Percentiles rank a stretch among this genome's conserved stretches.
Conservation (phyloP, 1,140 invertebrate genomes). For the Scaptomyza hsui region DNA sequence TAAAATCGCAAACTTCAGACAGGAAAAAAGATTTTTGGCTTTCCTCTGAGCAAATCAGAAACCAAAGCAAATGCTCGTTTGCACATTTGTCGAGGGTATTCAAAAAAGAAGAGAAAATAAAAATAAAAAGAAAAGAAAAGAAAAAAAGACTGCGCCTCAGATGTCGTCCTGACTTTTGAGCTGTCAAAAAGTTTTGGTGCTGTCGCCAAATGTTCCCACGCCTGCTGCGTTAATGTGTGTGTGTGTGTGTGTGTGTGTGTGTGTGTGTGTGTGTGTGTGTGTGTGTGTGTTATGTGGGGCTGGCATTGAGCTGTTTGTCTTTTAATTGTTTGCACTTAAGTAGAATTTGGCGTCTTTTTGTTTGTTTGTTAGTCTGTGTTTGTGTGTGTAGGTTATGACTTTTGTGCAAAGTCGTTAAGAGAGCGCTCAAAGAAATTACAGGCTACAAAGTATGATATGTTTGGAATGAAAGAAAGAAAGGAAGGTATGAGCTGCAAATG, state of each 20-base stretch:
- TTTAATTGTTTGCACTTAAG: constrained; percentile 82
- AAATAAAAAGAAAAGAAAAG: constrained; percentile 3
- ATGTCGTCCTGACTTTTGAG: constrained; percentile 74
- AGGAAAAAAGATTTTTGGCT: constrained; percentile 15
- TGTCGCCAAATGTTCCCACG: constrained; percentile 54
- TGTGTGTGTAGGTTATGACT: constrained; percentile 68
- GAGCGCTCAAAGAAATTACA: constrained; percentile 67
- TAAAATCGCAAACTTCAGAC: too few relatives aligned
- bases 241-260: constrained; percentile 20
- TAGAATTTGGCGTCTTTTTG: constrained; percentile 43
- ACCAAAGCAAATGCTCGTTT: constrained; percentile 5
- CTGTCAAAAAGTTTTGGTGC: constrained; percentile 64
- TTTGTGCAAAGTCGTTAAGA: constrained; percentile 72
- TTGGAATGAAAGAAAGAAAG: constrained; percentile 1
- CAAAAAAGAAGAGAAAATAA: background rate
- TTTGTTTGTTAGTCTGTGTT: background rate
- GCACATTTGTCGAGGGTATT: constrained; percentile 15
- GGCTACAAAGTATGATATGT: constrained; percentile 61
- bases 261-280: constrained; percentile 23
- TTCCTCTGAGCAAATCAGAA: background rate
- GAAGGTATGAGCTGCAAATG: constrained; percentile 2
- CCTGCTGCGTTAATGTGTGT: constrained; percentile 33
- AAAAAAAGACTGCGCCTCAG: constrained; percentile 57
- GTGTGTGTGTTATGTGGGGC: constrained; percentile 21
- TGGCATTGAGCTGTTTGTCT: constrained; percentile 77